Percentiles rank a stretch among this genome's conserved stretches.
Conservation (phyloP, 1,140 invertebrate species). For the Cydia strobilella region DNA sequence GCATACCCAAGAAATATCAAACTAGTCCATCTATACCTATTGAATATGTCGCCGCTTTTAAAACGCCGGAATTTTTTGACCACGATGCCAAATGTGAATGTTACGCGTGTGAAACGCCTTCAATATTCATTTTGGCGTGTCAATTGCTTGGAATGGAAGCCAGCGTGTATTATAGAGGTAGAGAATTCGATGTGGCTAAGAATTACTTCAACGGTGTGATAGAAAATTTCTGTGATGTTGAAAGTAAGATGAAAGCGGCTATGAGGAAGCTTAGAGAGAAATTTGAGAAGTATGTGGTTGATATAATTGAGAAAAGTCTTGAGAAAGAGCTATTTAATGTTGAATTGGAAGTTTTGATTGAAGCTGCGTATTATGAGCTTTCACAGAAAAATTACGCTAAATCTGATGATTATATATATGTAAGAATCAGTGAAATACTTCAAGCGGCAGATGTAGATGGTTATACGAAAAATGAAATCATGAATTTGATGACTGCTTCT, state of each 20-base stretch:
- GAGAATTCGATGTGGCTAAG: constrained; percentile 54
- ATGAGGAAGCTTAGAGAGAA: constrained; percentile 35
- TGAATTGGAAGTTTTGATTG: constrained; percentile 55
- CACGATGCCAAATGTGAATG: constrained; percentile 51
- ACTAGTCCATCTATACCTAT: constrained; percentile 45
- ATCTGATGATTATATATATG: constrained; percentile 50
- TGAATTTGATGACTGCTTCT: constrained; percentile 59
- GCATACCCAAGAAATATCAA: constrained; percentile 41
- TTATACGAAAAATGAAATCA: constrained; percentile 54
- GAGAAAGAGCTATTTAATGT: constrained; percentile 43
- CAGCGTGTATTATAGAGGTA: constrained; percentile 54
- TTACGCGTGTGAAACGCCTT: constrained; percentile 48
- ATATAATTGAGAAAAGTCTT: constrained; percentile 35
- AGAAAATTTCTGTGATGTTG: constrained; percentile 43
- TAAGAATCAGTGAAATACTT: constrained; percentile 54
- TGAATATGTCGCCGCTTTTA: constrained; percentile 43
- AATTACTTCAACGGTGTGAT: constrained; percentile 61
- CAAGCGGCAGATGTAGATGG: constrained; percentile 40
- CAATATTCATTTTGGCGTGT: constrained; percentile 44
- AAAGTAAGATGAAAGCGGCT: constrained; percentile 46
- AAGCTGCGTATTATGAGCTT: constrained; percentile 57
- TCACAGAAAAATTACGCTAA: constrained; percentile 42
- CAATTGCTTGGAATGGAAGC: constrained; percentile 51
- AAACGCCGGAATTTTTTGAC: constrained; percentile 48
- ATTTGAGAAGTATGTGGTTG: constrained; percentile 45